Percentiles rank a stretch among this genome's conserved stretches.
phyloP scores from a whole-genome alignment of 2,797 vertebrate genomes.

The Limosa lapponica region DNA sequence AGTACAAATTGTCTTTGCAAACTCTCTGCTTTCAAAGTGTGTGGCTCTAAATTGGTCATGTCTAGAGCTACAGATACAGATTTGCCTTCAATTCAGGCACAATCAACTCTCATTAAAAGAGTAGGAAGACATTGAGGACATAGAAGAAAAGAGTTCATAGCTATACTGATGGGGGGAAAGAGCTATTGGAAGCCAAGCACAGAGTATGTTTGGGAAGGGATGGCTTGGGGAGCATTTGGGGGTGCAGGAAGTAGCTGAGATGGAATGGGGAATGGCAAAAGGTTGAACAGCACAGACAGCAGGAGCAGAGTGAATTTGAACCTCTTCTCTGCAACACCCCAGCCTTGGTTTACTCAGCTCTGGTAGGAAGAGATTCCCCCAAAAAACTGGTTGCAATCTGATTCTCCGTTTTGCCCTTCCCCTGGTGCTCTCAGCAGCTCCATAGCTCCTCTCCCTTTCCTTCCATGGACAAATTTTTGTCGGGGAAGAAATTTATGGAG shows the following conservation, averaged over 20 bases:
- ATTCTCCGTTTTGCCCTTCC: neutral
- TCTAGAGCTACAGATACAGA: neutral
- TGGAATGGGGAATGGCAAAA: neutral
- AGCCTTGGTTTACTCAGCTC: neutral
- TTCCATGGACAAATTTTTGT: neutral
- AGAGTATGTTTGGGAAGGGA: neutral
- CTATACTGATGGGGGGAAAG: neutral
- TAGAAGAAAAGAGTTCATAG: neutral
- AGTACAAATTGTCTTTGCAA: neutral
- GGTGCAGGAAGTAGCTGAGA: neutral
- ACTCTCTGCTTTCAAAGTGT: neutral
- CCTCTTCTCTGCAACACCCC: neutral
- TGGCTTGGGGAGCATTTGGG: neutral
- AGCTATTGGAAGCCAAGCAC: neutral
- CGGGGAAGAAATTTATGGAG: neutral
- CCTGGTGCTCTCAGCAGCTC: neutral
- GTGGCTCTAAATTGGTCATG: neutral
- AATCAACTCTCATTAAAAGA: neutral
- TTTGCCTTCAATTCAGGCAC: neutral
- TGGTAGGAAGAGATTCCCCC: neutral
- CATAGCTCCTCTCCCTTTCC: neutral
- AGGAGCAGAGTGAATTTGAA: neutral
- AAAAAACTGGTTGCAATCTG: neutral
- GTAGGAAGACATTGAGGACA: neutral
- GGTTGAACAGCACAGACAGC: fast-evolving